A percentile compares a stretch with the other conserved stretches of the same genome.
Conservation (phyloP, 1,140 invertebrate species). For the Rhopalosiphum maidis region DNA sequence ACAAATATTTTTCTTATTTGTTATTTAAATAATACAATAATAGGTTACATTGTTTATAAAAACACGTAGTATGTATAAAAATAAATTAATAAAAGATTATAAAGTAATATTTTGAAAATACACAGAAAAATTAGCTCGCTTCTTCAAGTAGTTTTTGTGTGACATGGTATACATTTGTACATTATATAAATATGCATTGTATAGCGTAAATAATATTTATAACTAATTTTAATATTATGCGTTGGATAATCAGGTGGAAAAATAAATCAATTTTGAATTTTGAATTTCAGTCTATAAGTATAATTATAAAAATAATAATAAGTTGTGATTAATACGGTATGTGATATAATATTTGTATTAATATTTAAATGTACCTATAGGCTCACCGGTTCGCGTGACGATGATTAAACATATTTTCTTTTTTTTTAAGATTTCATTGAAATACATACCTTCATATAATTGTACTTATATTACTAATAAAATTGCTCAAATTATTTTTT, state of each 20-base stretch:
- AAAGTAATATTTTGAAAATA: not conserved
- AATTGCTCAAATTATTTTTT: not conserved
- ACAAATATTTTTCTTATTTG: not conserved
- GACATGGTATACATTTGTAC: too few relatives aligned
- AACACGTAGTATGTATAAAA: not conserved
- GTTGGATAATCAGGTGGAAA: not conserved
- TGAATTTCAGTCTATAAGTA: too few relatives aligned
- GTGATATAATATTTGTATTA: not conserved
- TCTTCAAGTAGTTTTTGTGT: too few relatives aligned
- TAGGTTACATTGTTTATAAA: too few relatives aligned
- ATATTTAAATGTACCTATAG: too few relatives aligned
- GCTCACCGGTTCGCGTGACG: not conserved
- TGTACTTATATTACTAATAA: not conserved
- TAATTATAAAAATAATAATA: too few relatives aligned
- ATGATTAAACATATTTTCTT: not conserved
- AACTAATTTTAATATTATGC: not conserved
- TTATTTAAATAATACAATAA: not conserved
- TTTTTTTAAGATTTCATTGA: not conserved
- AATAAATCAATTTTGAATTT: not conserved
- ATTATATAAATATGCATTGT: too few relatives aligned
- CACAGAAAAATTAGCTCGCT: not conserved
- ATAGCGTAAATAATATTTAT: too few relatives aligned
- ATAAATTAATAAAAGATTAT: not conserved
- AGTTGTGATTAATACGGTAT: too few relatives aligned
- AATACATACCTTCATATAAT: not conserved